A percentile compares a stretch with the other conserved stretches of the same genome.
These are phyloP conservation scores for Patella depressa DNA, from an alignment of 2,888 invertebrate species.

Conservation along the genomic window DNA sequence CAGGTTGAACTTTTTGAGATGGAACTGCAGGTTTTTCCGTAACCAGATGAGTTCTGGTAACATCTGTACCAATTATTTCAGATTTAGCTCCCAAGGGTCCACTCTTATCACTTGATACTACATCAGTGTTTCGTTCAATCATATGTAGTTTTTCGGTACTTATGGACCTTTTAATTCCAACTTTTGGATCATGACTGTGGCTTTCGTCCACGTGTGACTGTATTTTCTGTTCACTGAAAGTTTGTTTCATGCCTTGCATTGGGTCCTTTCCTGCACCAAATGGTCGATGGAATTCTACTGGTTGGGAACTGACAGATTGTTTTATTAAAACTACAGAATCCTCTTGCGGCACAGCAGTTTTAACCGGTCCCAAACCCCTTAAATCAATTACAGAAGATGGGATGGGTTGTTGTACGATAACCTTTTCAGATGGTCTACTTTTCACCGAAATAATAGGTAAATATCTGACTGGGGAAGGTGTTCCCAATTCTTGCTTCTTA, in stretches of 20 bases:
- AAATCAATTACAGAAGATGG: background rate
- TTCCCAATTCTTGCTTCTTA: background rate
- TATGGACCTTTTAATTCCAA: background rate
- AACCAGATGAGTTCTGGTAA: background rate
- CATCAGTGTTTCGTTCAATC: background rate
- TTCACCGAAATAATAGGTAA: background rate
- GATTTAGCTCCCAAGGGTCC: background rate
- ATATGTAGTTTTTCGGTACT: background rate
- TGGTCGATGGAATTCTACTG: background rate
- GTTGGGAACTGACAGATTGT: background rate
- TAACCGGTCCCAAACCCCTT: background rate
- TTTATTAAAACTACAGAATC: background rate
- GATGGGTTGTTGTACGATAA: background rate
- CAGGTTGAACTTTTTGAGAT: background rate
- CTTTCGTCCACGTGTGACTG: background rate
- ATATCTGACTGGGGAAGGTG: background rate
- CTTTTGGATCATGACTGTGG: background rate
- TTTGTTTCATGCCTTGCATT: conserved; percentile 1
- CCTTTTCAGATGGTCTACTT: background rate
- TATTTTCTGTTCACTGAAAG: background rate
- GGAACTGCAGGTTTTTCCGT: background rate
- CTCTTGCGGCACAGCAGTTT: background rate
- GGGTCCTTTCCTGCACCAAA: background rate
- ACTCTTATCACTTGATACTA: background rate
- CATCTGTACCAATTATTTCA: background rate